Conservation (phyloP, 2,113 vertebrate genomes). For the Gorsachius goisagi region DNA sequence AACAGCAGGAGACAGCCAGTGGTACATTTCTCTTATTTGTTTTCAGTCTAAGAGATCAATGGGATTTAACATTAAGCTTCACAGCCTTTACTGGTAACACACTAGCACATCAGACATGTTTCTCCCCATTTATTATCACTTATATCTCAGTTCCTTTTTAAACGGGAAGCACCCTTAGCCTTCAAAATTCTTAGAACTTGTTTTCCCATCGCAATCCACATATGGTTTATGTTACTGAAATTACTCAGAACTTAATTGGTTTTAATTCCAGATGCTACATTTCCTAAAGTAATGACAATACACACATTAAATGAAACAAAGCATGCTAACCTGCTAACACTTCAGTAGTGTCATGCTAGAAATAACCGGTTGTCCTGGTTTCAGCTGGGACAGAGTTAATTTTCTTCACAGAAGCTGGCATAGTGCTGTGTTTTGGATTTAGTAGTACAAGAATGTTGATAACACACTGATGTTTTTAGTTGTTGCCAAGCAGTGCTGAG, state of each 20-base stretch:
- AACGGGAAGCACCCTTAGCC: background rate
- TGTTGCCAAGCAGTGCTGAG: too few species aligned
- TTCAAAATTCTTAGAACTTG: background rate
- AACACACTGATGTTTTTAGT: too few species aligned
- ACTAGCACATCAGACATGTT: background rate
- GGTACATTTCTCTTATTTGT: background rate
- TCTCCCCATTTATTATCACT: background rate
- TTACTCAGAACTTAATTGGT: background rate
- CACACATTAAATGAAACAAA: background rate
- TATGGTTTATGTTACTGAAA: background rate
- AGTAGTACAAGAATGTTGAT: too few species aligned
- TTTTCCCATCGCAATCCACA: background rate
- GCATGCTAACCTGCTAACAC: background rate
- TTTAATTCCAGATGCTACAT: background rate
- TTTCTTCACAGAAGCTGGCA: too few species aligned
- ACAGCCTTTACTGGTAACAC: background rate
- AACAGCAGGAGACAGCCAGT: background rate
- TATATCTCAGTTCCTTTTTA: background rate
- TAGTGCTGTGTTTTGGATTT: too few species aligned
- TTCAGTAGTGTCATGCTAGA: background rate
- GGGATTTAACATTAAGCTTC: background rate
- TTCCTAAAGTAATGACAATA: background rate
- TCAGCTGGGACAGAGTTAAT: too few species aligned
- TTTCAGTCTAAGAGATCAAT: background rate
- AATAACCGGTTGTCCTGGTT: background rate